phyloP scores from a whole-genome alignment of 2,797 vertebrate species.

The Pipistrellus nathusii region DNA sequence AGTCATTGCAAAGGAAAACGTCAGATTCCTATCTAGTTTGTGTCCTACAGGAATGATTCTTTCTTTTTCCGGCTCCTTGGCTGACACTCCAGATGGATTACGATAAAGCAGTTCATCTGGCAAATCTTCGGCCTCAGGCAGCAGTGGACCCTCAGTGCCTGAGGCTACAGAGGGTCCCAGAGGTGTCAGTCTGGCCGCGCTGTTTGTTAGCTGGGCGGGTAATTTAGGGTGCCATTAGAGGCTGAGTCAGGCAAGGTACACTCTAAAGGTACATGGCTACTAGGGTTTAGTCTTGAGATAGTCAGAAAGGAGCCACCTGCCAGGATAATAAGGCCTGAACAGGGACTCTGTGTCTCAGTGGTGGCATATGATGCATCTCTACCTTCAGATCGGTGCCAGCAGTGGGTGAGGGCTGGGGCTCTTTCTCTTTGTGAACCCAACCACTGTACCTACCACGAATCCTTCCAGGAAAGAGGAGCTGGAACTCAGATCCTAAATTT shows the following conservation, averaged over 20 bases:
- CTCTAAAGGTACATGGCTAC: background rate
- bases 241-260: background rate
- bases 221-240: background rate
- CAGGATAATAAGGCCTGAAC: background rate
- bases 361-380: background rate
- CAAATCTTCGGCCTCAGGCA: background rate
- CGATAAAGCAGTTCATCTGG: conserved; percentile 5
- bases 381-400: background rate
- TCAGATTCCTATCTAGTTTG: background rate
- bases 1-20: background rate
- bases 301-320: background rate
- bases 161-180: background rate
- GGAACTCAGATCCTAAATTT: background rate
- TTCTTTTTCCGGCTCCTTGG: background rate
- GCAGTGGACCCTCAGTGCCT: background rate
- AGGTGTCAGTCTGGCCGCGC: background rate
- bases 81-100: background rate
- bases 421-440: background rate
- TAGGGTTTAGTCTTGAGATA: background rate
- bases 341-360: background rate
- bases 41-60: background rate
- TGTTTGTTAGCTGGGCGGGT: background rate
- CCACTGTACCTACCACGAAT: background rate
- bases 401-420: background rate
- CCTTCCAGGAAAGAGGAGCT: background rate